Evolutionary conservation across 2,113 vertebrate genomes (phyloP), one percentile per base, ranked within the genome.

Genomic region (Leuciscus idus): DNA sequence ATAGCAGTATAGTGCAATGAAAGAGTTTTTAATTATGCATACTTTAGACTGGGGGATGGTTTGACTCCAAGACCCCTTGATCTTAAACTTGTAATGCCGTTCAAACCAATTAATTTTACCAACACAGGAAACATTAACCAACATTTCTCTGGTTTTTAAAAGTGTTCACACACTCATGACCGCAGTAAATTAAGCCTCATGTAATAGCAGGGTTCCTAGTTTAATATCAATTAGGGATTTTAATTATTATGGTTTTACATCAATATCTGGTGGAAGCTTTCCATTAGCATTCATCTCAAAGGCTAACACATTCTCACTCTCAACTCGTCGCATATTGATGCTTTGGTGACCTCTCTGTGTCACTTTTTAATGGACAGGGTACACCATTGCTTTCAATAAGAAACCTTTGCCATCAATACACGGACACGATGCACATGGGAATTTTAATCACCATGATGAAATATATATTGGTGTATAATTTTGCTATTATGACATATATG

Each of bases 11-110:
- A 36, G 43, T 6, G 33, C 33, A 59, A 57, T 84, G 33, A 84
- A 59, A 57, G 30, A 36, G 4, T 84, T 73, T 84, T 84, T 73
- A 84, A 84, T 84, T n/a, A 84, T 73, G 28, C 50, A 73, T 73
- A 43, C 36, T 55, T 36, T 23, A 30, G 12, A 55, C 52, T 28
- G 19, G 62, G 3, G 64, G 46, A 21, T 50, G 46, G 9, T 82
- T 82, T 52, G 2, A 52, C 28, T 33, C 30, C 4, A n/a, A 55
- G 21, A 33, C 17, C 52, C 2, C 4, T 52, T 82, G 62, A 82
- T 70, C 61, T 70, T 52, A 33, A 52, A 30, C 5, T 23, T 82
- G 59, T 19, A 66, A 48, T 36, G 26, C 5, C 12, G 12, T 33
- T 33, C 17, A 30, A 33, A 70, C 17, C 81, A 70, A 43, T 82